A percentile compares a stretch with the other conserved stretches of the same genome.
phyloP scores from a whole-genome alignment of 2,797 vertebrate species.

The Halcyon chelicuti region DNA sequence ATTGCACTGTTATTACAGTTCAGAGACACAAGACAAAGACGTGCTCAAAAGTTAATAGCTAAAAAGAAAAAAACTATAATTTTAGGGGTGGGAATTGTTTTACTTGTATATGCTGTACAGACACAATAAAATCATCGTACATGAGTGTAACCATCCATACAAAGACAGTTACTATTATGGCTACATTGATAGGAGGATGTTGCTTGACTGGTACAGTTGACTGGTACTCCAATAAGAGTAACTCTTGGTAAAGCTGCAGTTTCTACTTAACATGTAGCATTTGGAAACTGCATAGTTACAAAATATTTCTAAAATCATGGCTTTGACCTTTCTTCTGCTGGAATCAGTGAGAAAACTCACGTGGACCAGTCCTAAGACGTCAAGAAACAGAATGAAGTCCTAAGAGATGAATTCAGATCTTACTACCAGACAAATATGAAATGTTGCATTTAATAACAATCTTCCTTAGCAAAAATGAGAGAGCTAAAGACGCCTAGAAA shows the following conservation, averaged over 20 bases:
- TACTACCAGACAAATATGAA: not conserved
- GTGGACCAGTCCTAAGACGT: not conserved
- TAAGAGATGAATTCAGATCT: not conserved
- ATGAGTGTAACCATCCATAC: not conserved
- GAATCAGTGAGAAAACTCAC: not conserved
- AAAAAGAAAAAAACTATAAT: not conserved
- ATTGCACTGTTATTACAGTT: not conserved
- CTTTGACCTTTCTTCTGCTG: not conserved
- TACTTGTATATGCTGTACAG: not conserved
- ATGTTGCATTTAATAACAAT: not conserved
- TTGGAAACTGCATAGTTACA: not conserved
- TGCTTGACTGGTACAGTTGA: not conserved
- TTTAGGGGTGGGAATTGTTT: not conserved
- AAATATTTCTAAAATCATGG: not conserved
- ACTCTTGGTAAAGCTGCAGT: not conserved
- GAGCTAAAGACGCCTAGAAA: not conserved
- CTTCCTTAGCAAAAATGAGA: not conserved
- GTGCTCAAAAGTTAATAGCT: not conserved
- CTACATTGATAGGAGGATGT: not conserved
- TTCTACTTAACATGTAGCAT: not conserved
- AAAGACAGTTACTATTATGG: not conserved
- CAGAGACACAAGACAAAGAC: not conserved
- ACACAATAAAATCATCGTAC: not conserved
- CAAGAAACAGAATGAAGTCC: not conserved
- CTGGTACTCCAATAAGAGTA: not conserved